Evolutionary conservation across 2,888 invertebrate genomes (phyloP).

Genomic region (Dexiosoma caninum): DNA sequence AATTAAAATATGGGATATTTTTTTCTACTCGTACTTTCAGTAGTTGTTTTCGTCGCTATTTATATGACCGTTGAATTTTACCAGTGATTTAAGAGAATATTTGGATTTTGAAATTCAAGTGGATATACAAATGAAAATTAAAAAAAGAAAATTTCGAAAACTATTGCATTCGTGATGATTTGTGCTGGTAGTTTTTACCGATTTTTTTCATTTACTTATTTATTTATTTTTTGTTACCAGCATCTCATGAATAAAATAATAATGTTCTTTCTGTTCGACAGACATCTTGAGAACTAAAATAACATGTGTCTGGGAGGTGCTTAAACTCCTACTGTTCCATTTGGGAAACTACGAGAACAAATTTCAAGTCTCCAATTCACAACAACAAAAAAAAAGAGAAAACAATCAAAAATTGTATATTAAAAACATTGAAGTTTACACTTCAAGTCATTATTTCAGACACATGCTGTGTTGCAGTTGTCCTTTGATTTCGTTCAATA

Average conservation of each 20-base stretch:
- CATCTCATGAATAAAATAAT: background rate
- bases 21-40: too few relatives aligned
- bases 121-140: constrained; percentile 6
- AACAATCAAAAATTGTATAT: background rate
- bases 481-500: constrained; percentile 48
- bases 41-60: too few relatives aligned
- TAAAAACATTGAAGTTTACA: constrained; percentile 1
- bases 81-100: too few relatives aligned
- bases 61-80: too few relatives aligned
- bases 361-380: background rate
- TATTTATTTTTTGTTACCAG: too few relatives aligned
- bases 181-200: too few relatives aligned
- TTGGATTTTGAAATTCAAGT: too few relatives aligned
- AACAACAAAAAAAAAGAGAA: background rate
- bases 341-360: constrained; percentile 12
- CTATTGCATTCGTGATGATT: background rate
- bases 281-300: background rate
- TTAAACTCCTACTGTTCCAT: constrained; percentile 59
- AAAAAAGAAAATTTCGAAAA: background rate
- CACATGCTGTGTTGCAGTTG: constrained; percentile 67
- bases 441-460: constrained; percentile 45
- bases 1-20: too few relatives aligned
- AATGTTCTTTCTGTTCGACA: background rate
- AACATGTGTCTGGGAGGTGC: constrained; percentile 56
- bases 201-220: constrained; percentile 24